Evolutionary conservation across 2,888 invertebrate genomes (phyloP).

Genomic region (Chrysodeixis includens): DNA sequence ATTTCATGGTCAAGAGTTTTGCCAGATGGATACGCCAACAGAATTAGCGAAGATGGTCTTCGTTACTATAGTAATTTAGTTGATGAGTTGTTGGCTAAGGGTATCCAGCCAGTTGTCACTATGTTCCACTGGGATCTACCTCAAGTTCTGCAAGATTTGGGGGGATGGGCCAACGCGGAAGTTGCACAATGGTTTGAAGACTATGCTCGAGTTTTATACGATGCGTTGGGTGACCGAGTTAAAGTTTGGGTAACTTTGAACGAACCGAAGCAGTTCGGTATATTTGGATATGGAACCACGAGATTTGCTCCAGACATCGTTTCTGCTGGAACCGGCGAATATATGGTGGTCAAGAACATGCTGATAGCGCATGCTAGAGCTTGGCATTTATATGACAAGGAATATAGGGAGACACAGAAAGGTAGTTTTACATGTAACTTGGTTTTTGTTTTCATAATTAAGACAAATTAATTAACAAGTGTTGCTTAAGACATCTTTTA

Average conservation of each 20-base stretch:
- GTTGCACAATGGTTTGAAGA: conserved; percentile 85
- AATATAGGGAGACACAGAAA: conserved; percentile 72
- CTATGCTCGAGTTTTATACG: conserved; percentile 83
- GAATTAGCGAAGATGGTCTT: conserved; percentile 89
- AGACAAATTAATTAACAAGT: no score
- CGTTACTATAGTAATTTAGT: conserved; percentile 91
- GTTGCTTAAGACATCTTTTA: no score
- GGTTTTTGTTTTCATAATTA: no score
- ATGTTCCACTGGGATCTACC: conserved; percentile 90
- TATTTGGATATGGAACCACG: conserved; percentile 81
- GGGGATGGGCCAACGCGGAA: conserved; percentile 87
- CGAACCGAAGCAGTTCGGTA: conserved; percentile 84
- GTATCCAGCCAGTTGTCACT: conserved; percentile 90
- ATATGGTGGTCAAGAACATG: conserved; percentile 85
- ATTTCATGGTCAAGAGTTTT: conserved; percentile 91
- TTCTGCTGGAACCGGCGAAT: conserved; percentile 84
- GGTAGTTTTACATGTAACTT: no score
- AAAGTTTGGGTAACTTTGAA: conserved; percentile 90
- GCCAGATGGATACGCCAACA: conserved; percentile 87
- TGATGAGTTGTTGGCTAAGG: conserved; percentile 88
- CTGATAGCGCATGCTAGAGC: conserved; percentile 88
- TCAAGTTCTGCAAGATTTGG: conserved; percentile 86
- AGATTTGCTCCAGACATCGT: conserved; percentile 76
- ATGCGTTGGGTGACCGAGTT: conserved; percentile 84
- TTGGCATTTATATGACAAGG: conserved; percentile 82